Percentiles rank a stretch among this genome's conserved stretches.
These are phyloP conservation scores for Trachemys scripta DNA, from an alignment of 2,113 vertebrate species.

Conservation along the genomic window DNA sequence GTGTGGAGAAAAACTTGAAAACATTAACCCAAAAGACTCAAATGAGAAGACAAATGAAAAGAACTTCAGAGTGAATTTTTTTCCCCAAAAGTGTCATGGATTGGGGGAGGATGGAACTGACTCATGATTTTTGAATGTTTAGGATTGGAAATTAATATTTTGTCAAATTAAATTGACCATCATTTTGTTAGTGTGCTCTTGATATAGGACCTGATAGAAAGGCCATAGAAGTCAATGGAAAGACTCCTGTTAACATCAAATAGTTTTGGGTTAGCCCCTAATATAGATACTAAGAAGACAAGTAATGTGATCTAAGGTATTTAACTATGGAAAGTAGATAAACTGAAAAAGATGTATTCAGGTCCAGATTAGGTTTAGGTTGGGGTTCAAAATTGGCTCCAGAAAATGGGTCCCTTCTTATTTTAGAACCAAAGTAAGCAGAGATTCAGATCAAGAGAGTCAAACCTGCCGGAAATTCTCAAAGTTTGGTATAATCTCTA, in stretches of 20 bases:
- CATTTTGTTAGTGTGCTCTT: not conserved
- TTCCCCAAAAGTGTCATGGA: not conserved
- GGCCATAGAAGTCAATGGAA: not conserved
- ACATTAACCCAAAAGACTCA: not conserved
- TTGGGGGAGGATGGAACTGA: not conserved
- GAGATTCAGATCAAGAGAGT: not conserved
- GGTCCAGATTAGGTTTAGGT: not conserved
- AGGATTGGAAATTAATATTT: not conserved
- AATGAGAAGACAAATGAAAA: constrained; percentile 7
- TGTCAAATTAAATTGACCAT: not conserved
- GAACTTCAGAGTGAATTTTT: not conserved
- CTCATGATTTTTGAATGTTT: constrained; percentile 8
- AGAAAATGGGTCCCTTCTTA: not conserved
- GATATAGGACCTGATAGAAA: constrained; percentile 19
- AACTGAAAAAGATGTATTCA: not conserved
- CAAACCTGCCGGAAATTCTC: not conserved
- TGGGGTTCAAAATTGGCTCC: not conserved
- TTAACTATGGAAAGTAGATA: not conserved
- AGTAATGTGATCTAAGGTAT: not conserved
- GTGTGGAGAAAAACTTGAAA: not conserved
- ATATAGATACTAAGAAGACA: fast-evolving
- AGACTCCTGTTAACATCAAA: not conserved
- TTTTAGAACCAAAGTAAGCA: not conserved
- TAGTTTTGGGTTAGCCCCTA: not conserved
- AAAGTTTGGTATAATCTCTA: not conserved